A percentile compares a stretch with the other conserved stretches of the same genome.
phyloP scores from a whole-genome alignment of 2,888 invertebrate genomes.

The Malthinus seriepunctatus region DNA sequence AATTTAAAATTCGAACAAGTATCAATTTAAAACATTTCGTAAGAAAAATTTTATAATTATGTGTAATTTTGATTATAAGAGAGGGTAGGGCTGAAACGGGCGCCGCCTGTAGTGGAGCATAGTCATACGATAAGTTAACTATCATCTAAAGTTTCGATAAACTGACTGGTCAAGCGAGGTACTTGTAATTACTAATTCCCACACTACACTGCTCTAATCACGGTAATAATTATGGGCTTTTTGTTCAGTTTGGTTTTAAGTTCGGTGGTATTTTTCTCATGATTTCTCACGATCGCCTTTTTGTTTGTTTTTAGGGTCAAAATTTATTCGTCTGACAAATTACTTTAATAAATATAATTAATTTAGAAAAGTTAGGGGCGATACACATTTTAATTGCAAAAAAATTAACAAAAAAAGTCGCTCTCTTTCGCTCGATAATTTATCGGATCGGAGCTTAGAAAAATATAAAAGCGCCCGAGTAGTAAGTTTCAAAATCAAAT shows the following conservation, averaged over 20 bases:
- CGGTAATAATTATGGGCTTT: constrained; percentile 52
- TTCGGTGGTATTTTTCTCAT: constrained; percentile 49
- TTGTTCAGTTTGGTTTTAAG: constrained; percentile 49
- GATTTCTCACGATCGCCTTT: constrained; percentile 50
- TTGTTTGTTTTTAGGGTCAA: constrained; percentile 32
- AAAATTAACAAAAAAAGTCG: too few relatives aligned
- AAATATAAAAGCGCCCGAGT: too few relatives aligned
- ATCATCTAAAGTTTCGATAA: constrained; percentile 35
- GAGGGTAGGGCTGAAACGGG: constrained; percentile 44
- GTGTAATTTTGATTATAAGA: constrained; percentile 54
- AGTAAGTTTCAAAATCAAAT: not conserved
- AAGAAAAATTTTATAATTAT: constrained; percentile 51
- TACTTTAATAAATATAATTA: constrained; percentile 26
- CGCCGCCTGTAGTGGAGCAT: constrained; percentile 35
- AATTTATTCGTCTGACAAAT: constrained; percentile 28
- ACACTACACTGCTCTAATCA: constrained; percentile 53
- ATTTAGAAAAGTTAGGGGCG: constrained; percentile 5
- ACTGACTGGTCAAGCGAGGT: constrained; percentile 46
- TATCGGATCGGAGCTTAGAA: too few relatives aligned
- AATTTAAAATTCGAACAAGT: constrained; percentile 40
- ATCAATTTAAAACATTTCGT: constrained; percentile 37
- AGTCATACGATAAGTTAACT: constrained; percentile 18
- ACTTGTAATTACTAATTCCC: constrained; percentile 55
- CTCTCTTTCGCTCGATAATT: too few relatives aligned
- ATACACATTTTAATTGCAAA: too few relatives aligned